Conservation (phyloP, 2,797 vertebrate genomes). For the Coccyzus lansbergi region DNA sequence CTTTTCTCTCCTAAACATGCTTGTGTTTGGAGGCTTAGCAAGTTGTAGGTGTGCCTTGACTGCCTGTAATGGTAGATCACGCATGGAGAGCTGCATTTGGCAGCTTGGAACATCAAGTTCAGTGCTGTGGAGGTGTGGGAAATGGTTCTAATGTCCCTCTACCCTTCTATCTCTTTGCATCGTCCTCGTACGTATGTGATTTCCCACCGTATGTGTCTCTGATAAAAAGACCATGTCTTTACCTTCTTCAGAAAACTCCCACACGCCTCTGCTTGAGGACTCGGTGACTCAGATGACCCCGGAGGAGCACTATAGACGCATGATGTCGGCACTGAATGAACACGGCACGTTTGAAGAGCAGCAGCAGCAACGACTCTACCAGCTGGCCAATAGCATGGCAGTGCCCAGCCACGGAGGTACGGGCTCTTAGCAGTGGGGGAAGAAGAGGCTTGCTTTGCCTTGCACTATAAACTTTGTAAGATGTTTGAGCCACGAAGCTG, state of each 20-base stretch:
- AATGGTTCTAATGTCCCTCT: accelerated
- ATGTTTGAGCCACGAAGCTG: too few relatives aligned
- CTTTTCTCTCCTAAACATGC: not conserved
- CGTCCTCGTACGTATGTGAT: not conserved
- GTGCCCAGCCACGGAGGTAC: conserved; percentile 86
- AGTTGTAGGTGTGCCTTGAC: too few relatives aligned
- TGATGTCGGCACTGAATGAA: conserved; percentile 93
- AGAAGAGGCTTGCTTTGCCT: not conserved
- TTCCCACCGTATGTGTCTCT: not conserved
- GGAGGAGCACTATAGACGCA: conserved; percentile 94
- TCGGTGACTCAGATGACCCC: conserved; percentile 91
- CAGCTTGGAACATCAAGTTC: not conserved
- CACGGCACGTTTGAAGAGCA: conserved; percentile 92
- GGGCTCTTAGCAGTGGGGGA: not conserved
- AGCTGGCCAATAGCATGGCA: conserved; percentile 93
- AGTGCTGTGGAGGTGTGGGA: not conserved
- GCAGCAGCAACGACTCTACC: conserved; percentile 90
- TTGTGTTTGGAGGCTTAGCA: not conserved
- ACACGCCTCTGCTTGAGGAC: conserved; percentile 87
- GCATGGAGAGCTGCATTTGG: not conserved
- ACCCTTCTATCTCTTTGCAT: not conserved
- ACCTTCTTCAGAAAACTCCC: conserved; percentile 84
- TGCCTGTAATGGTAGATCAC: accelerated
- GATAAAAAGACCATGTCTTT: not conserved
- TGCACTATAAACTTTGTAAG: accelerated